A percentile compares a stretch with the other conserved stretches of the same genome.
Conservation (phyloP, 2,888 invertebrate genomes). For the Elysia crispata region DNA sequence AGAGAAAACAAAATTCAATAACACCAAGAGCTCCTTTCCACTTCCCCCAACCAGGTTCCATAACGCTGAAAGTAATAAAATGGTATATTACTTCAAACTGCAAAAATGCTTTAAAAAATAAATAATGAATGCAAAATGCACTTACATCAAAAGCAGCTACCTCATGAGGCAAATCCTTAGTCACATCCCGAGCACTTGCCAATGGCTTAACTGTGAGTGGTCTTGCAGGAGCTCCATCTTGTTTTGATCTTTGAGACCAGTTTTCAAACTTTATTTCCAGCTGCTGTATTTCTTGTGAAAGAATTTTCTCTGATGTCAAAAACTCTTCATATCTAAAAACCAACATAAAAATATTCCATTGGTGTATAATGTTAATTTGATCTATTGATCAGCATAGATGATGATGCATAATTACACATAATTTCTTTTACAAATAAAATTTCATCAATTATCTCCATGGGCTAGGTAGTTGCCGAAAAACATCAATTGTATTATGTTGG, state of each 20-base stretch:
- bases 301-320: slow-evolving; percentile 70
- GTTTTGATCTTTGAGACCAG: slow-evolving; percentile 64
- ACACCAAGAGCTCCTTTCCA: too few relatives aligned
- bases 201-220: slow-evolving; percentile 55
- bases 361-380: neutral
- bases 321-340: slow-evolving; percentile 73
- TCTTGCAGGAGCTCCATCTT: slow-evolving; percentile 39
- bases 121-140: neutral
- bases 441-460: too few relatives aligned
- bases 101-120: too few relatives aligned
- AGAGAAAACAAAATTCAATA: too few relatives aligned
- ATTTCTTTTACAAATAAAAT: neutral
- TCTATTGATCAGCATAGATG: neutral
- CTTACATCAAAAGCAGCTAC: slow-evolving; percentile 75
- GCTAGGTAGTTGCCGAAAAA: too few relatives aligned
- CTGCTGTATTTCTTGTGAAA: slow-evolving; percentile 70
- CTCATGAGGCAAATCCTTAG: slow-evolving; percentile 74
- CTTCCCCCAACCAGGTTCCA: too few relatives aligned
- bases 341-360: neutral
- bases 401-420: neutral
- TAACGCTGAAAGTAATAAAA: too few relatives aligned
- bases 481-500: too few relatives aligned
- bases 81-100: too few relatives aligned
- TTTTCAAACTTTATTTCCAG: slow-evolving; percentile 75
- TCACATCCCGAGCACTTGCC: slow-evolving; percentile 70